These are phyloP conservation scores for Oreochromis aureus DNA, from an alignment of 2,113 vertebrate genomes.

Conservation along the genomic window DNA sequence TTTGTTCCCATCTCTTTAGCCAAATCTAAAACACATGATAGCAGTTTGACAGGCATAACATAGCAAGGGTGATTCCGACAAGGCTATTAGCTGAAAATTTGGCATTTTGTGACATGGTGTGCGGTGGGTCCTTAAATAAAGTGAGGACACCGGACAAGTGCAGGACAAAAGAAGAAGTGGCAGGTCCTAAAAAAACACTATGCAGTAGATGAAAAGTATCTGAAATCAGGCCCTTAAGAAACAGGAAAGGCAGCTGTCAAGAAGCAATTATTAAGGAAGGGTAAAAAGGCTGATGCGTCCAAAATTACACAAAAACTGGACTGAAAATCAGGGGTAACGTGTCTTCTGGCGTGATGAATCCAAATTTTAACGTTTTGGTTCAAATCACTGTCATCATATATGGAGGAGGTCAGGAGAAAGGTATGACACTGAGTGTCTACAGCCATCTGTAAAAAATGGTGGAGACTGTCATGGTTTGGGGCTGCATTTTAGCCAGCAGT, in stretches of 20 bases:
- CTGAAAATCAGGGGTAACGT: background rate
- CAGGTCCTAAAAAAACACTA: background rate
- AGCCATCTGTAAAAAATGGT: background rate
- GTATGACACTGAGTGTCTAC: background rate
- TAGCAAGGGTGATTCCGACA: background rate
- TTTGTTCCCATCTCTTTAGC: background rate
- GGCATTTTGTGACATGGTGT: background rate
- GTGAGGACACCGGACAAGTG: background rate
- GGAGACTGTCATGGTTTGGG: background rate
- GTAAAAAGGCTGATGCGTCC: background rate
- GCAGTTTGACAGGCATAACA: background rate
- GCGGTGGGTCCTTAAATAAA: background rate
- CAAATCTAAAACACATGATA: background rate
- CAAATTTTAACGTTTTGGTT: background rate
- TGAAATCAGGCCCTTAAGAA: background rate
- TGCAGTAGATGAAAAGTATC: background rate
- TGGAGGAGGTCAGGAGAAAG: background rate
- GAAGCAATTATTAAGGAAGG: background rate
- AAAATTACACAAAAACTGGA: background rate
- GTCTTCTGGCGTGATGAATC: background rate
- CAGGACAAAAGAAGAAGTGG: background rate
- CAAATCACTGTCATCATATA: background rate
- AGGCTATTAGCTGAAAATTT: background rate
- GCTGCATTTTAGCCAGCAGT: background rate
- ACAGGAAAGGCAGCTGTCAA: background rate